phyloP scores from a whole-genome alignment of 2,888 invertebrate species.

The Harpagoxenus sublaevis region DNA sequence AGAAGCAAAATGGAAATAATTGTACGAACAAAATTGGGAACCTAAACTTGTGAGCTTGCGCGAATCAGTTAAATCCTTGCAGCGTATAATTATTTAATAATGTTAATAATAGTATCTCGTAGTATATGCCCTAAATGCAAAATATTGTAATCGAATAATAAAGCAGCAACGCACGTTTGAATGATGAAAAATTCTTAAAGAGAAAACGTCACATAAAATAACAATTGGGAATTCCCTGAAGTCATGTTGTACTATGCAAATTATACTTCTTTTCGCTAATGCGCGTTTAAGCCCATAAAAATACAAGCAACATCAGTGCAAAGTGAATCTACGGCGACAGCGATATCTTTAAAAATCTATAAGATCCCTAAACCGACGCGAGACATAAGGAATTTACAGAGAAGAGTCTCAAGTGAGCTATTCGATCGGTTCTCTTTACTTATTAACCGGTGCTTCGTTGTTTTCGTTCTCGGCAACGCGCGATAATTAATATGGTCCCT shows the following conservation, averaged over 20 bases:
- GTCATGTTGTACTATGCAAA: slow-evolving; percentile 25
- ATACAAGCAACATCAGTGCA: not conserved
- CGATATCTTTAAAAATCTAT: not conserved
- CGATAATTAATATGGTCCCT: slow-evolving; percentile 38
- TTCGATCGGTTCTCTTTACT: not conserved
- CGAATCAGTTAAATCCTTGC: not conserved
- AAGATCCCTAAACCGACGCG: not conserved
- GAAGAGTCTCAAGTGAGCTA: not conserved
- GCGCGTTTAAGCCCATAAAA: slow-evolving; percentile 31
- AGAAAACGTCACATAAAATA: not conserved
- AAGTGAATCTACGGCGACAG: not conserved
- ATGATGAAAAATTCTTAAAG: not conserved
- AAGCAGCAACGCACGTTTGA: not conserved
- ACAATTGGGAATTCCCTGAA: slow-evolving; percentile 4
- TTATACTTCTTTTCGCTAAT: not conserved
- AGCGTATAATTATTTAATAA: not conserved
- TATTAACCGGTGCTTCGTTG: not conserved
- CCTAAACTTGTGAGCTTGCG: too few relatives aligned
- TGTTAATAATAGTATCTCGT: not conserved
- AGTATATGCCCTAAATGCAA: not conserved
- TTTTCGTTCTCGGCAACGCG: not conserved
- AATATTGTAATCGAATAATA: not conserved
- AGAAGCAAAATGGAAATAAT: not conserved
- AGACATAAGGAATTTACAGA: not conserved
- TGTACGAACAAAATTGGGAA: not conserved